These are phyloP conservation scores for Saguinus imperator DNA, from an alignment of 2,113 vertebrate genomes.

Conservation along the genomic window DNA sequence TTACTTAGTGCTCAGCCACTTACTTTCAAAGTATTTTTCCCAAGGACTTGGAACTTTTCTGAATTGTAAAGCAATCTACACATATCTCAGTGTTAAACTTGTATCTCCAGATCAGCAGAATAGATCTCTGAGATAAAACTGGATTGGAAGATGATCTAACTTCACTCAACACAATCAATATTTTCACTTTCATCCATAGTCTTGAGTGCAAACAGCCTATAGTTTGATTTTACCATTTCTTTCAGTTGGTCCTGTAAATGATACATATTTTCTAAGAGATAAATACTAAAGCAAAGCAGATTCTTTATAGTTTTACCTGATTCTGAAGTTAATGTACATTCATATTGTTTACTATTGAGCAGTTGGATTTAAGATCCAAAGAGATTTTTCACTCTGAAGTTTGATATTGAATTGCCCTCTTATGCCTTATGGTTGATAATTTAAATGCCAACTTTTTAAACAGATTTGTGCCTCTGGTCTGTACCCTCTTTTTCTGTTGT, in stretches of 20 bases:
- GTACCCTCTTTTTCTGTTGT: neutral
- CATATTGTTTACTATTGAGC: neutral
- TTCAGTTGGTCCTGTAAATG: neutral
- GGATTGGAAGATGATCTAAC: neutral
- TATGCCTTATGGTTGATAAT: neutral
- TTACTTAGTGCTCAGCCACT: neutral
- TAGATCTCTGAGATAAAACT: neutral
- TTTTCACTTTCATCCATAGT: neutral
- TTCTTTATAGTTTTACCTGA: neutral
- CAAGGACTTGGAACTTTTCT: constrained; percentile 36
- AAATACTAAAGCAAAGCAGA: neutral
- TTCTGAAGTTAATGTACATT: neutral
- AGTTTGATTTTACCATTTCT: constrained; percentile 4
- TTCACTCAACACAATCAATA: constrained; percentile 38
- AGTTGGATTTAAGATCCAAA: neutral
- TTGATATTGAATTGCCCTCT: neutral
- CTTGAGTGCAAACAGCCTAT: neutral
- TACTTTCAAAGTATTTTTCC: constrained; percentile 50
- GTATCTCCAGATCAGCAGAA: constrained; percentile 4
- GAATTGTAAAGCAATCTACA: neutral
- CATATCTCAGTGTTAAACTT: constrained; percentile 27
- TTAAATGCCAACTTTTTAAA: constrained; percentile 20
- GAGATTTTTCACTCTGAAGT: constrained; percentile 23
- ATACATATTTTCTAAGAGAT: neutral
- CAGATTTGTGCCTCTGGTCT: neutral